Conservation (phyloP, 2,113 vertebrate genomes). For the Ammodytes dubius region DNA sequence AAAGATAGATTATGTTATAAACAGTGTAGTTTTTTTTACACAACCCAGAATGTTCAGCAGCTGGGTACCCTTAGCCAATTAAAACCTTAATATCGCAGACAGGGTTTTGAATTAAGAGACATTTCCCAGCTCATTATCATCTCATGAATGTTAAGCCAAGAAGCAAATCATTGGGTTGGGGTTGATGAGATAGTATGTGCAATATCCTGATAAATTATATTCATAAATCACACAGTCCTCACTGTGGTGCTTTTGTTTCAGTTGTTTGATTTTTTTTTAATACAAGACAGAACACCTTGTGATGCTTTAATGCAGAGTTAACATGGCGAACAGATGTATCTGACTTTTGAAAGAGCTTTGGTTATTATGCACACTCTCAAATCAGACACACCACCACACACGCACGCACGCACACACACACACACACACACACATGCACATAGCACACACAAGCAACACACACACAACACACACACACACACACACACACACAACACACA, state of each 20-base stretch:
- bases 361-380: neutral
- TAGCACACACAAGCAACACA: no score
- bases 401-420: no score
- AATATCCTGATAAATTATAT: conserved; percentile 46
- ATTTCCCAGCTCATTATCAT: conserved; percentile 77
- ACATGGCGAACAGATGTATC: conserved; percentile 26
- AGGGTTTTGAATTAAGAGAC: conserved; percentile 62
- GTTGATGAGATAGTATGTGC: conserved; percentile 61
- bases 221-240: conserved; percentile 42
- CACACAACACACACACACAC: no score
- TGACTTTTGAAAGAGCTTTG: conserved; percentile 19
- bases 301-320: conserved; percentile 16
- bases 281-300: conserved; percentile 1
- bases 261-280: conserved; percentile 12
- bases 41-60: conserved; percentile 50
- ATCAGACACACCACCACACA: neutral
- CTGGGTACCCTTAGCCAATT: conserved; percentile 64
- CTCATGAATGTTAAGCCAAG: conserved; percentile 75
- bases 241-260: conserved; percentile 16
- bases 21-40: conserved; percentile 19
- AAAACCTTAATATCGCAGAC: conserved; percentile 59
- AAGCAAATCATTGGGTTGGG: conserved; percentile 55
- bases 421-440: no score
- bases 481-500: neutral
- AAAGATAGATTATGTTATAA: neutral